These are phyloP conservation scores for Muricea muricata DNA, from an alignment of 92 coral and sea anemone genomes.

Conservation along the genomic window DNA sequence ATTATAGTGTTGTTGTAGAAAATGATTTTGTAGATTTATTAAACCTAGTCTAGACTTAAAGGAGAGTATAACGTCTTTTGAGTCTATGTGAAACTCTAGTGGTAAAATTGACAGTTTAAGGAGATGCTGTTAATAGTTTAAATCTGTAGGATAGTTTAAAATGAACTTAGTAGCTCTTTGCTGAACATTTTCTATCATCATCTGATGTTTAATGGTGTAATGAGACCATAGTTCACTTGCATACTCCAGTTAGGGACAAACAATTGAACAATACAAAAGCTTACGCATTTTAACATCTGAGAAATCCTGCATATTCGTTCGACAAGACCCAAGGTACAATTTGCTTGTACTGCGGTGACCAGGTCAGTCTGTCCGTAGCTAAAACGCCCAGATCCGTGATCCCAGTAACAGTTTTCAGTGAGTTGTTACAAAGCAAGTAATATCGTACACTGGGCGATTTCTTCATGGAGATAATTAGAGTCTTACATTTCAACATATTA, in stretches of 20 bases:
- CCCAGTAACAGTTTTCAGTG: not conserved
- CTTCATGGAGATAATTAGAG: not conserved
- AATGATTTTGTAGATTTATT: too few species aligned
- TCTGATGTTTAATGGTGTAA: slow-evolving; percentile 32
- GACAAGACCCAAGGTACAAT: slow-evolving; percentile 46
- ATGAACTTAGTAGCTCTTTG: slow-evolving; percentile 62
- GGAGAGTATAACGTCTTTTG: slow-evolving; percentile 14
- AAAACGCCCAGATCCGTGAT: slow-evolving; percentile 62
- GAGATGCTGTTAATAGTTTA: slow-evolving; percentile 28
- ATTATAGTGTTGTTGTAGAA: too few species aligned
- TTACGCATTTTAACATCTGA: too few species aligned
- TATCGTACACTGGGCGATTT: not conserved
- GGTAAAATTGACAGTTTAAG: not conserved
- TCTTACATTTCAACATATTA: not conserved
- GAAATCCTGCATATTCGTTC: slow-evolving; percentile 32
- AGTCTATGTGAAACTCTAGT: slow-evolving; percentile 10
- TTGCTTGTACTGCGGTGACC: slow-evolving; percentile 35
- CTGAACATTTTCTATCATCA: not conserved
- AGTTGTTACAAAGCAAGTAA: not conserved
- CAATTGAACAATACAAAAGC: too few species aligned
- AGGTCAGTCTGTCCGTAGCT: slow-evolving; percentile 33
- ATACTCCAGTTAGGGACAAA: too few species aligned
- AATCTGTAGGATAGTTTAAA: slow-evolving; percentile 18
- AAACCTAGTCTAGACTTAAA: slow-evolving; percentile 53
- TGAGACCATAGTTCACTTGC: slow-evolving; percentile 41